Evolutionary conservation across 1,140 invertebrate genomes (phyloP), one percentile per base, ranked within the genome.

Genomic region (Danaus melanippus): DNA sequence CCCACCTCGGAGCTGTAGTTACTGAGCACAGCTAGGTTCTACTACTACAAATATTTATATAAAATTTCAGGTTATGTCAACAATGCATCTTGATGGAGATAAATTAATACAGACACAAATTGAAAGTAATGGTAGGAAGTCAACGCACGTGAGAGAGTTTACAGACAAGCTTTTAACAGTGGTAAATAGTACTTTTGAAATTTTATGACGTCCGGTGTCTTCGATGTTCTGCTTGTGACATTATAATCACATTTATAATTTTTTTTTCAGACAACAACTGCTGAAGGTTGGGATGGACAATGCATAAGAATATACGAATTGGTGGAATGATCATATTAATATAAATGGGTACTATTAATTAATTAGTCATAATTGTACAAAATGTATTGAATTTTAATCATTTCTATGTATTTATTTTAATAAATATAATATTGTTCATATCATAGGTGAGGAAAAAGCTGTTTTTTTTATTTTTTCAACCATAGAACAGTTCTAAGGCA

Each of bases 31-130:
- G n/a, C n/a, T n/a, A n/a, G n/a, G n/a, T n/a, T n/a, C n/a, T n/a
- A n/a, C n/a, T n/a, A n/a, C n/a, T n/a, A n/a, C n/a, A n/a, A n/a
- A 15, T 32, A 32, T 32, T 32, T 32, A 32, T 10, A 42, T 52
- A 10, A 5, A 47, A 60, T 77, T 71, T 45, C 60, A 87, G 84
- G 92, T 94, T 8, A 94, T 93, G 86, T 91, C 89, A 40, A 55
- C 82, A 12, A 87, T 91, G 48, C 88, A 86, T 0, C 59, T 88
- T 5, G 89, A 92, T 7, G 90, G 89, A 2, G 90, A 91, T 69
- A 91, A 89, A 62, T 75, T 94, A 52, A 85, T 89, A 43, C 92
- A 93, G 58, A 68, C 88, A 8, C 92, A 93, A 72, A 90, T 89
- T 42, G 91, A 90, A 41, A 87, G 89, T 7, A 78, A 71, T 50